Evolutionary conservation across 1,140 invertebrate species (phyloP).

Genomic region (Rhyacophila brunnea): DNA sequence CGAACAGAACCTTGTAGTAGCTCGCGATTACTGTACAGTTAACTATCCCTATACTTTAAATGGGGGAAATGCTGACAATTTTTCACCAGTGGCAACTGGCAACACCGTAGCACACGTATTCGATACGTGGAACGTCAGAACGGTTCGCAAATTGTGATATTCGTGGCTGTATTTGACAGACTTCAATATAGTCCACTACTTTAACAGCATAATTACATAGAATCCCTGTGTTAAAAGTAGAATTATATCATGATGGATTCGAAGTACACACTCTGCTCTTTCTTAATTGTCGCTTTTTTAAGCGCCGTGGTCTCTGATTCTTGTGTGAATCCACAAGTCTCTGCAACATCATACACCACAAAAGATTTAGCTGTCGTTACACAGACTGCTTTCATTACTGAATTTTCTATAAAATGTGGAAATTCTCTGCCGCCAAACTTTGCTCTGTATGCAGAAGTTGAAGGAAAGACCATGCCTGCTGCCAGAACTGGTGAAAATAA

Average conservation of each 20-base stretch:
- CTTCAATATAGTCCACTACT: no score
- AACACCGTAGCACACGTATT: no score
- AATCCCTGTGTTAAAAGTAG: constrained; percentile 11
- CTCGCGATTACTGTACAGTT: no score
- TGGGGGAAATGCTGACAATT: no score
- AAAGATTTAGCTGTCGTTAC: constrained; percentile 87
- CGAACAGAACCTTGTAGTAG: no score
- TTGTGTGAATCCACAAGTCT: constrained; percentile 65
- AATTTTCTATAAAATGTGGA: constrained; percentile 70
- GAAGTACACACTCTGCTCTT: neutral
- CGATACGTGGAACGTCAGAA: no score
- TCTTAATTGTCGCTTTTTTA: constrained; percentile 7
- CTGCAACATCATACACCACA: constrained; percentile 77
- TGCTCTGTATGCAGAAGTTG: constrained; percentile 82
- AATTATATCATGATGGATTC: constrained; percentile 1
- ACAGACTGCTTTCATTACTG: constrained; percentile 75
- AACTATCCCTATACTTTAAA: no score
- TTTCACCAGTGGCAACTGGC: no score
- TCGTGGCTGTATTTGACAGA: no score
- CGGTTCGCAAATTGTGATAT: neutral
- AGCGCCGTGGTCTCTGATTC: constrained; percentile 21
- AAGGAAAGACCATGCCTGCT: constrained; percentile 77
- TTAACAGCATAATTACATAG: neutral
- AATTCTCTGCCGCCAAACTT: constrained; percentile 62
- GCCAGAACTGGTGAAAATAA: constrained; percentile 68